Evolutionary conservation across 2,888 invertebrate genomes (phyloP).

Genomic region (Oligia latruncula): DNA sequence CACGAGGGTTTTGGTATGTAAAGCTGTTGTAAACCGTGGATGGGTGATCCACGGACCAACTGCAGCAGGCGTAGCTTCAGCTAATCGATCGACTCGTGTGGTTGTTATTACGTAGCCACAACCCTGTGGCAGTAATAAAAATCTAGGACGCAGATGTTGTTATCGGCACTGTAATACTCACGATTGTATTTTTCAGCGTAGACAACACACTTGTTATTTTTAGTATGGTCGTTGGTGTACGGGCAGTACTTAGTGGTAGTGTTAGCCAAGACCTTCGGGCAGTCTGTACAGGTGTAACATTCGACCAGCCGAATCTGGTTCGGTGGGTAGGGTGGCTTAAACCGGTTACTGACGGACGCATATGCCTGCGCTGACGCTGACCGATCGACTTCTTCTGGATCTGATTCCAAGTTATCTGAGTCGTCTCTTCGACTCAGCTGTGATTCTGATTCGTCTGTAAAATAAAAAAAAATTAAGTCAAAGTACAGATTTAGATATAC

Average conservation of each 20-base stretch:
- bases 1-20: neutral
- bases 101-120: neutral
- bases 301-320: slow-evolving; percentile 51
- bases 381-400: slow-evolving; percentile 48
- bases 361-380: slow-evolving; percentile 44
- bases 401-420: slow-evolving; percentile 26
- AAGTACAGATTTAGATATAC: neutral
- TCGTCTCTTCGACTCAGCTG: slow-evolving; percentile 46
- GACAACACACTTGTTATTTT: slow-evolving; percentile 76
- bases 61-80: neutral
- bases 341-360: slow-evolving; percentile 22
- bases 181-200: slow-evolving; percentile 79
- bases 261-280: slow-evolving; percentile 68
- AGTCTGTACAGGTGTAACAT: slow-evolving; percentile 80
- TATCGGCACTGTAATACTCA: slow-evolving; percentile 67
- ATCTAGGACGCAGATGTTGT: neutral
- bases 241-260: slow-evolving; percentile 76
- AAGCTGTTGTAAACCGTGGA: neutral
- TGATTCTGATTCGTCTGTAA: slow-evolving; percentile 52
- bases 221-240: slow-evolving; percentile 66
- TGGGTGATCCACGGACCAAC: neutral
- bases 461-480: neutral
- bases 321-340: slow-evolving; percentile 1
- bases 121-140: neutral
- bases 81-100: neutral